A percentile compares a stretch with the other conserved stretches of the same genome.
phyloP scores from a whole-genome alignment of 2,888 invertebrate genomes.

The Petrolisthes manimaculis region DNA sequence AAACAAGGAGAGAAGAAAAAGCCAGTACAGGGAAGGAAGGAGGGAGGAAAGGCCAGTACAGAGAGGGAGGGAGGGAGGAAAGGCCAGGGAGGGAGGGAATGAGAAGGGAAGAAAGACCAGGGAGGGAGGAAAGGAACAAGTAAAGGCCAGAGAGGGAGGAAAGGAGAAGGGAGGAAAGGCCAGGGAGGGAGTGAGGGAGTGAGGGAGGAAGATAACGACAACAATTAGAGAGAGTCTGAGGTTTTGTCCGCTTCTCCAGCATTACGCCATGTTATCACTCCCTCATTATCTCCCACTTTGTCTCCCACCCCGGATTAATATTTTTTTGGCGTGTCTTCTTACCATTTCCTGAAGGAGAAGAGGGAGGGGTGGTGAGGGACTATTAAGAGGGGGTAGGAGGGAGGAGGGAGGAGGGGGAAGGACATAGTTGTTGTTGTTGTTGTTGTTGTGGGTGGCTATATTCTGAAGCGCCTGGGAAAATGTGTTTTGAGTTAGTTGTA shows the following conservation, averaged over 20 bases:
- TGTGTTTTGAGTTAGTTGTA: too few species aligned
- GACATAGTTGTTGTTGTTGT: not conserved
- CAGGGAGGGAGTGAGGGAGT: not conserved
- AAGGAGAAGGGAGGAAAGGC: not conserved
- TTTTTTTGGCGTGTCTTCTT: not conserved
- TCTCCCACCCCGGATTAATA: not conserved
- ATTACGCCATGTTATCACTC: slow-evolving; percentile 7
- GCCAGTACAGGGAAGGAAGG: not conserved
- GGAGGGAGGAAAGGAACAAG: not conserved
- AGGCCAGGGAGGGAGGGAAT: not conserved
- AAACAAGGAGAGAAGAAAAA: not conserved
- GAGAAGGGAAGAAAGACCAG: not conserved
- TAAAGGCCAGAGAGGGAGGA: not conserved
- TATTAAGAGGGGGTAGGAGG: not conserved
- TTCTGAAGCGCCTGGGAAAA: too few species aligned
- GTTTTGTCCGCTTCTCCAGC: slow-evolving; percentile 12
- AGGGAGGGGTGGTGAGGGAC: not conserved
- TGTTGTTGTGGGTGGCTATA: not conserved
- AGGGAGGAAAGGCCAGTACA: not conserved
- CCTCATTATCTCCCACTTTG: not conserved
- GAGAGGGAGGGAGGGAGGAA: not conserved
- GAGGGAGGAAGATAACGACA: slow-evolving; percentile 25
- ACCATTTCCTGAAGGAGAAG: not conserved
- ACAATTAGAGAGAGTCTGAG: slow-evolving; percentile 19
- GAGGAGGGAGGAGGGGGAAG: not conserved